Evolutionary conservation across 2,888 invertebrate species (phyloP), one percentile per base, ranked within the genome.

Genomic region (Temnothorax unifasciatus): DNA sequence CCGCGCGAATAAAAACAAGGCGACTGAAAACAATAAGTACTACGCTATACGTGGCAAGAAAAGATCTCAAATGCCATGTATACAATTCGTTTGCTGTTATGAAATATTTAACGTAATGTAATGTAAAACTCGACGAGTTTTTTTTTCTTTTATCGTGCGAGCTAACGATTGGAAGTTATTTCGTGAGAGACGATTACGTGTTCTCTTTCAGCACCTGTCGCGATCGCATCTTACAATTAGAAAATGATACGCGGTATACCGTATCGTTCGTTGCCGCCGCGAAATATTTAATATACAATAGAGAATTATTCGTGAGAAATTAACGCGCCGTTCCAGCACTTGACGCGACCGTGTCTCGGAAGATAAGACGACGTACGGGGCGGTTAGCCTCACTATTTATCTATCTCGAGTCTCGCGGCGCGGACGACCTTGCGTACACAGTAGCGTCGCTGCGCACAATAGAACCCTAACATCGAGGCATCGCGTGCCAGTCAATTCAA

Each of bases 261-360:
- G 18, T 21, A 54, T 21, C 54, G 21, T 61, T 34, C 34, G 61
- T 61, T 61, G 34, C 61, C 29, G 8, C 18, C 29, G 8, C 18
- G 59, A 18, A 61, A 61, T 34, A 15, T 29, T 61, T 61, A n/a
- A 61, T 61, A 61, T 61, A 61, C 61, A 61, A 61, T 34, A 34
- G 61, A 34, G 61, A 61, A n/a, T 59, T 59, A 59, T 61, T 61
- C 34, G 61, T 61, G 61, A 34, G 61, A 61, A 61, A 9, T 34
- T 25, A 57, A 57, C 25, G 34, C 18, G 34, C 61, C 34, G 9
- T 34, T 61, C 34, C 6, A 34, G 6, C 18, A 61, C 18, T 61
- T 61, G 61, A 34, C 34, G 61, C 34, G 9, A 34, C 9, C 34
- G 18, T 34, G 18, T 61, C 61, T 34, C 18, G 9, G 29, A 61